Base-by-base conservation (phyloP, 2,113 vertebrate species). In the Oceanites oceanicus region DNA sequence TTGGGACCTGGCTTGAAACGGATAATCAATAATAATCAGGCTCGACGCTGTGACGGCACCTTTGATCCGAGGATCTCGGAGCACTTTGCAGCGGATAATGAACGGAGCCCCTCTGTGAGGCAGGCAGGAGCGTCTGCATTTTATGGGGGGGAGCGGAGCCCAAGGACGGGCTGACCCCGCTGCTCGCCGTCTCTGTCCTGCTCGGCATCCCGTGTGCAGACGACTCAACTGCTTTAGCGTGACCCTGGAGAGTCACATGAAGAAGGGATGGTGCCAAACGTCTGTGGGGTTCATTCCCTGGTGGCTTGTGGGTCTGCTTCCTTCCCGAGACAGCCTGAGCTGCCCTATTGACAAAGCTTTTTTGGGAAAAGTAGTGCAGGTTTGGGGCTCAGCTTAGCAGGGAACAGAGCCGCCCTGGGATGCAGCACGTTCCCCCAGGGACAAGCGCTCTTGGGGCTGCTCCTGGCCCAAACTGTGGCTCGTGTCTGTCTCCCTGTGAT, bases 1-100 rank as follows among this genome's bases (percentile, higher is more conserved):
- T 95, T 70, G 92, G 96, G 94, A 95, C 92, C 94, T 18, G 89
- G 23, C 91, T 94, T 14, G 86, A 88, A 96, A 84, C 15, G 67
- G 96, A 96, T 94, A 93, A 97, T 97, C 96, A 97, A 97, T 96
- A 96, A 97, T 94, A 61, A 96, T 96, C 95, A 94, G 96, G 88
- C 96, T 89, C 38, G 88, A 95, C 55, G 84, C 97, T 96, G 95
- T 79, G 92, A 92, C 67, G 93, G 92, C 96, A 96, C 95, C 96
- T 97, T 97, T 96, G 96, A 97, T 97, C 95, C 21, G 4, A 87
- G 92, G 77, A 91, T 96, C 96, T 93, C 11, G 16, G 70, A 94
- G 95, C 92, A 90, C 95, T 97, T 96, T 95, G 91, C 94, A 90
- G 89, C 21, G 29, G 94, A 91, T 96, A 96, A 96, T 95, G 94